Evolutionary conservation across 2,888 invertebrate genomes (phyloP), one percentile per base, ranked within the genome.

Genomic region (Eumerus sabulonum): DNA sequence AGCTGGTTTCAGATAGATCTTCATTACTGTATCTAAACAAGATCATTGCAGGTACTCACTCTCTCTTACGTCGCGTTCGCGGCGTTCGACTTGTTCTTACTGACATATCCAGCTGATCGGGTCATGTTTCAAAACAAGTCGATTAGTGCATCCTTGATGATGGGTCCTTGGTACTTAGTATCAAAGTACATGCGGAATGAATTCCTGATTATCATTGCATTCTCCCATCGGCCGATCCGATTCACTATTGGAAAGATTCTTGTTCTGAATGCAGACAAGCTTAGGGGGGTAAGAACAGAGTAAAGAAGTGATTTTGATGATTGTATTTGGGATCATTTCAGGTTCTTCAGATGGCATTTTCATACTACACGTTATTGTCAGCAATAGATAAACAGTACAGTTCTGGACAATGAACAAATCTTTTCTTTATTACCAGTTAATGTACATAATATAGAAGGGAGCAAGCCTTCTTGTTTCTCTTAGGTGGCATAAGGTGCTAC

Each of bases 201-300:
- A 38, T 50, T 81, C 7, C 13, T 50, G 1, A 82, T 83, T 12
- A 77, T 83, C 4, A 48, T 82, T 44, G 17, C 64, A 0, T 76
- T 62, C 57, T 57, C 81, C 9, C 40, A 27, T 14, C 40, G 44
- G 40, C 82, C 82, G 38, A 47, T 82, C 11, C n/a, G 56, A 1
- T 70, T 83, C 16, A 82, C 83, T 1, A 82, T 74, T 14, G 81
- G 82, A 0, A 82, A 82, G 60, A 66, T 83, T 13, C 71, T 82
- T 7, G 47, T 50, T 9, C 36, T 83, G 16, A 74, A 81, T 66
- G 60, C 72, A 13, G 67, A 74, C 50, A 73, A 79, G 9, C 53
- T 82, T 7, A 53, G 68, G 40, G 12, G 16, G 60, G 82, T 82
- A 36, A 57, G 19, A 27, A 27, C 7, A 7, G 7, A 27, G 27